Percentiles rank a stretch among this genome's conserved stretches.
These are phyloP conservation scores for Akabosia matsudoensis DNA, from an alignment of 1,140 invertebrate species.

Conservation along the genomic window DNA sequence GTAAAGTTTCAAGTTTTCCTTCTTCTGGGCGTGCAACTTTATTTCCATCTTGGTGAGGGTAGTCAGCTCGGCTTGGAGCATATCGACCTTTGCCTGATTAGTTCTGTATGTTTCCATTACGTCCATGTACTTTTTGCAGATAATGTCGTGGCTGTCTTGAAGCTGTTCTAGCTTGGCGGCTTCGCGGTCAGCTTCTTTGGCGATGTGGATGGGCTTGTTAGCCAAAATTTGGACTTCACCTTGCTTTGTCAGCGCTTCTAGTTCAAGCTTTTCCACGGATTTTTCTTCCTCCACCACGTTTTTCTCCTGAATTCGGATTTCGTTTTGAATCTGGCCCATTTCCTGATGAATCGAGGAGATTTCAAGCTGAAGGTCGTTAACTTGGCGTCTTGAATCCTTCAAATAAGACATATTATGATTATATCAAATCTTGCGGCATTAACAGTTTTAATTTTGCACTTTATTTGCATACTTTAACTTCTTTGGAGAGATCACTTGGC, in stretches of 20 bases:
- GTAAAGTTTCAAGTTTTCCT: slow-evolving; percentile 24
- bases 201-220: slow-evolving; percentile 34
- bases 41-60: slow-evolving; percentile 32
- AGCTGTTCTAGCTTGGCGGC: slow-evolving; percentile 39
- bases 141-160: slow-evolving; percentile 26
- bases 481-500: slow-evolving; percentile 38
- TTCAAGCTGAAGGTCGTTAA: slow-evolving; percentile 42
- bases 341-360: slow-evolving; percentile 39
- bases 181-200: slow-evolving; percentile 42
- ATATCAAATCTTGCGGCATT: background rate
- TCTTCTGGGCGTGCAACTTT: slow-evolving; percentile 29
- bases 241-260: slow-evolving; percentile 42
- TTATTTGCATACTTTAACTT: slow-evolving; percentile 43
- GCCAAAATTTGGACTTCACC: slow-evolving; percentile 35
- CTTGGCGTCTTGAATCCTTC: slow-evolving; percentile 30
- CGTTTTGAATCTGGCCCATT: slow-evolving; percentile 37
- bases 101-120: slow-evolving; percentile 24
- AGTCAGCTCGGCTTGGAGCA: slow-evolving; percentile 18
- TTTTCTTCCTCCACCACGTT: slow-evolving; percentile 33
- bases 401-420: background rate
- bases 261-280: slow-evolving; percentile 36
- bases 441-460: background rate
- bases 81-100: slow-evolving; percentile 33
- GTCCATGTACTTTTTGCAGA: slow-evolving; percentile 29
- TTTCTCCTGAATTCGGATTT: slow-evolving; percentile 37